Base-by-base conservation (phyloP, 2,113 vertebrate species). In the Colistium nudipinnis region DNA sequence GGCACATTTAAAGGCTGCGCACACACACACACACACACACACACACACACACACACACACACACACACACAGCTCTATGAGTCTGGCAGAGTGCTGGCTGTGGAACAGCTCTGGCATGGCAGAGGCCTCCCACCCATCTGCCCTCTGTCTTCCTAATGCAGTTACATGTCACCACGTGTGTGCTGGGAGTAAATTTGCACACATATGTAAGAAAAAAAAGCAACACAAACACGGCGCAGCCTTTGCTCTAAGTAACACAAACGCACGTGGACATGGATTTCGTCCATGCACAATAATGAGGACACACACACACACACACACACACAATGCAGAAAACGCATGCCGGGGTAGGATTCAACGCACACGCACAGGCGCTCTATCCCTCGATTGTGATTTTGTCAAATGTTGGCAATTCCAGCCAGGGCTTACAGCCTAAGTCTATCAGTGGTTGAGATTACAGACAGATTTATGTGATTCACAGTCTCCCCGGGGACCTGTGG, bases 371-470 rank as follows among this genome's bases (percentile, higher is more conserved):
- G n/a, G 14, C 55, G 41, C 48, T 48, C 48, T 24, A 16, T 28
- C 38, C 20, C 74, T 70, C 80, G 49, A 68, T 83, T 85, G 81
- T 78, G 87, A 88, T 88, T 90, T 84, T 87, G 83, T 90, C 86
- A 91, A 88, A 90, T 90, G 85, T 84, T 87, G 88, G 86, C 88
- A 87, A 88, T 89, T 88, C 81, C 79, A 86, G 78, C 68, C 39
- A 31, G 57, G 75, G 88, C 82, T 91, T 89, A 89, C 38, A 38
- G 84, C 80, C 79, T 90, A 89, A 89, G 68, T 90, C 89, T 88
- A 90, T 91, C 89, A 89, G 89, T 87, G 81, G 86, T 87, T 87
- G 87, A 90, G 90, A 91, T 91, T 91, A 91, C 86, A 80, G 87
- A 87, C 89, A 90, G 89, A 91, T 91, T 91, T 89, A 85, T 89